A percentile compares a stretch with the other conserved stretches of the same genome.
These are phyloP conservation scores for Cactoblastis cactorum DNA, from an alignment of 2,888 invertebrate genomes.

Conservation along the genomic window DNA sequence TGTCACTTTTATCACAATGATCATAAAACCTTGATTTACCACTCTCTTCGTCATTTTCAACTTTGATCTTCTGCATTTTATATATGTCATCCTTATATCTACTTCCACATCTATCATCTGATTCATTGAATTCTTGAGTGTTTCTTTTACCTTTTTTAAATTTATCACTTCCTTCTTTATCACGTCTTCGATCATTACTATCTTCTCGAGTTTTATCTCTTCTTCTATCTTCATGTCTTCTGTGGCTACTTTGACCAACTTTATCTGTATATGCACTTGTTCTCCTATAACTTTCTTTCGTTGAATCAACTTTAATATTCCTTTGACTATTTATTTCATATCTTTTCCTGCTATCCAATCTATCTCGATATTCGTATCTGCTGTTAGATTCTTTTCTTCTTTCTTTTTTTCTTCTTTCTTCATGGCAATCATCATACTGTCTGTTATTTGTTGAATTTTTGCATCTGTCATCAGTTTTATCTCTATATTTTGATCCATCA, in stretches of 20 bases:
- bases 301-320: not conserved
- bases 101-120: not conserved
- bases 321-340: not conserved
- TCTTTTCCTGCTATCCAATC: not conserved
- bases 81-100: not conserved
- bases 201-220: not conserved
- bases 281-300: not conserved
- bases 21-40: slow-evolving; percentile 3
- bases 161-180: not conserved
- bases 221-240: not conserved
- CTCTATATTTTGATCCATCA: not conserved
- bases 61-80: not conserved
- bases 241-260: not conserved
- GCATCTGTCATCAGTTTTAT: not conserved
- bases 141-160: not conserved
- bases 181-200: not conserved
- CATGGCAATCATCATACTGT: not conserved
- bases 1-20: slow-evolving; percentile 5
- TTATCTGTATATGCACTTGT: not conserved
- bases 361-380: not conserved
- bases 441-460: not conserved
- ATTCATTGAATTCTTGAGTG: not conserved
- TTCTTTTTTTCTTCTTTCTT: not conserved
- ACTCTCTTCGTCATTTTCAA: not conserved
- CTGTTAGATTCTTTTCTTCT: not conserved